Evolutionary conservation across 2,888 invertebrate genomes (phyloP).

Genomic region (Pyrrhia umbra): DNA sequence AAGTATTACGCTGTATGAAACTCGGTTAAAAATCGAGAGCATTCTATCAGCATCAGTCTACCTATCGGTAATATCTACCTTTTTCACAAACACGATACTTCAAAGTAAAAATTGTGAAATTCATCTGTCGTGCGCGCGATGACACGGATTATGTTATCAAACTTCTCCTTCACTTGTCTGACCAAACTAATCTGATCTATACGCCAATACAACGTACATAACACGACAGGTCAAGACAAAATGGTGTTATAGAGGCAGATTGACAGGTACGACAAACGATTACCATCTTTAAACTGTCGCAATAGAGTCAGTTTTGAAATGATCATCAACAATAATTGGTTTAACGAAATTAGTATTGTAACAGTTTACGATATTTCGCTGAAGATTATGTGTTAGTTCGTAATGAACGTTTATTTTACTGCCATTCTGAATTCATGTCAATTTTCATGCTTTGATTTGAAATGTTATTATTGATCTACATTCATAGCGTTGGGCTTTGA

Average conservation of each 20-base stretch:
- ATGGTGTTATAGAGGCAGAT: slow-evolving; percentile 33
- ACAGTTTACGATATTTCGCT: slow-evolving; percentile 41
- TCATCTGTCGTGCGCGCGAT: slow-evolving; percentile 65
- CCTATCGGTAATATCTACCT: slow-evolving; percentile 24
- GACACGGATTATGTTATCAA: slow-evolving; percentile 65
- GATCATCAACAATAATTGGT: slow-evolving; percentile 57
- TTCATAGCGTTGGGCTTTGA: slow-evolving; percentile 6
- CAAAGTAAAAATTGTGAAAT: slow-evolving; percentile 64
- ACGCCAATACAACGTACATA: slow-evolving; percentile 19
- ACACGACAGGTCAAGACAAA: slow-evolving; percentile 44
- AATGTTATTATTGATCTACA: slow-evolving; percentile 31
- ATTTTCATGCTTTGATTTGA: slow-evolving; percentile 32
- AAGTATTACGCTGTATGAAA: slow-evolving; percentile 23
- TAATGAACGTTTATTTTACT: slow-evolving; percentile 47
- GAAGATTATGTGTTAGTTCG: slow-evolving; percentile 49
- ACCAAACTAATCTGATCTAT: slow-evolving; percentile 37
- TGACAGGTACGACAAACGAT: slow-evolving; percentile 54
- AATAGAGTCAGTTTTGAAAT: slow-evolving; percentile 58
- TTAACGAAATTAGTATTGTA: slow-evolving; percentile 47
- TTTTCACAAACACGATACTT: slow-evolving; percentile 47
- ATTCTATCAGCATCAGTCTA: slow-evolving; percentile 19
- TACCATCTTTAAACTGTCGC: slow-evolving; percentile 44
- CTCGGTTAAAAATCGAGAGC: slow-evolving; percentile 29
- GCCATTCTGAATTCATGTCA: slow-evolving; percentile 36
- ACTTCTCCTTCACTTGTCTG: slow-evolving; percentile 52